These are phyloP conservation scores for Mareca strepera DNA, from an alignment of 2,797 vertebrate species.

Conservation along the genomic window DNA sequence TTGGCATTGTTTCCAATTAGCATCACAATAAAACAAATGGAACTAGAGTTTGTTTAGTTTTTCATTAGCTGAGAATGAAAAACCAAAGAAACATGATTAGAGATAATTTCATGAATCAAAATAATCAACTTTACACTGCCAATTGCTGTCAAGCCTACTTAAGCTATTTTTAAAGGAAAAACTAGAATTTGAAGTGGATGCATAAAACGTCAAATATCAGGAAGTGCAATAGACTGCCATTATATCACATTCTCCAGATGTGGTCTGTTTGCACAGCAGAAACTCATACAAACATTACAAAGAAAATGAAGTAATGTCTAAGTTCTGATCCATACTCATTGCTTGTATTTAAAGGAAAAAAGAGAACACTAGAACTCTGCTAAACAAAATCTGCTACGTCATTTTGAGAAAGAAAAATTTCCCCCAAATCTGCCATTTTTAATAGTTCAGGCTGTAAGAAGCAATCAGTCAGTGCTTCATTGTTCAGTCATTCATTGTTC, in stretches of 20 bases:
- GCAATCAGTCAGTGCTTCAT: not conserved
- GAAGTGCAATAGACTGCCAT: not conserved
- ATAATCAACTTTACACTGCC: not conserved
- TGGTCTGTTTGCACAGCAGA: not conserved
- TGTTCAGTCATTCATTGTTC: not conserved
- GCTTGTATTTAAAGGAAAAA: not conserved
- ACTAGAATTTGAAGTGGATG: not conserved
- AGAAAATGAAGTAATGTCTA: not conserved
- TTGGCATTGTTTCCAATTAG: not conserved
- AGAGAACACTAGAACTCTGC: not conserved
- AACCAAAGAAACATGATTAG: not conserved
- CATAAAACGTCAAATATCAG: not conserved
- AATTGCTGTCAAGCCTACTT: not conserved
- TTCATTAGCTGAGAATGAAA: not conserved
- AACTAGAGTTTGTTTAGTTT: not conserved
- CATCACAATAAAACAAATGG: not conserved
- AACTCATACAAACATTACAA: not conserved
- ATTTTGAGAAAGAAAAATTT: not conserved
- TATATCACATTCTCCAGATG: not conserved
- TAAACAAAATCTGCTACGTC: not conserved
- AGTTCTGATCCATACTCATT: not conserved
- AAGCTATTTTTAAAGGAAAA: not conserved
- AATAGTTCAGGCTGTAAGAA: not conserved
- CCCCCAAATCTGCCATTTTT: not conserved
- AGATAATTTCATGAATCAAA: not conserved